Evolutionary conservation across 2,113 vertebrate genomes (phyloP).

Genomic region (Furnarius figulus): DNA sequence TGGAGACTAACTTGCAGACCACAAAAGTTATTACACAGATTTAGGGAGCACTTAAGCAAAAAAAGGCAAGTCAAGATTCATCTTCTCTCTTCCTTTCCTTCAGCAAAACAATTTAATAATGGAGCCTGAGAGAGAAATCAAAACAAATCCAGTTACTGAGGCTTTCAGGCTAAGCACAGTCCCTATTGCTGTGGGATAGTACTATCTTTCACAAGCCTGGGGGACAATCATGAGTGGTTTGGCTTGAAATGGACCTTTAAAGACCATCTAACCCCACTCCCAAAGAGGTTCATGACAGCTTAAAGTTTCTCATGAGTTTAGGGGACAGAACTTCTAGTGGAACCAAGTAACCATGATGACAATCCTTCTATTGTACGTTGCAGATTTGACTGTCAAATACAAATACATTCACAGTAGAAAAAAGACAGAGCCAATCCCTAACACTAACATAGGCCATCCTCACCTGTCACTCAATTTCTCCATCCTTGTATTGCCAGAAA

Average conservation of each 20-base stretch:
- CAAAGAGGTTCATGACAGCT: background rate
- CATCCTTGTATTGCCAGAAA: background rate
- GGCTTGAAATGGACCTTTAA: background rate
- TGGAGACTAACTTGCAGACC: background rate
- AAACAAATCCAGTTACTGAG: background rate
- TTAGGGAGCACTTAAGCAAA: background rate
- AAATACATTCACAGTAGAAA: background rate
- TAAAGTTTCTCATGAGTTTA: background rate
- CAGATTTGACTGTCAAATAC: background rate
- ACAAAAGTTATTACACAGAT: background rate
- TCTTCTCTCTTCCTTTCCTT: background rate
- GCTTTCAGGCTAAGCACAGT: background rate
- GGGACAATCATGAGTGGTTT: background rate
- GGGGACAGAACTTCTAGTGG: background rate
- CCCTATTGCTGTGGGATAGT: background rate
- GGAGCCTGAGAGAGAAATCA: background rate
- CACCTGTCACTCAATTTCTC: background rate
- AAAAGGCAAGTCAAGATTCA: background rate
- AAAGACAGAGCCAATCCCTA: background rate
- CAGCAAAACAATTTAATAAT: background rate
- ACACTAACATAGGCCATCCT: background rate
- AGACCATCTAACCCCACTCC: background rate
- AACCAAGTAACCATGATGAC: background rate
- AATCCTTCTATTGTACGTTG: background rate
- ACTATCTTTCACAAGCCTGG: background rate